Evolutionary conservation across 2,888 invertebrate species (phyloP).

Genomic region (Athalia rosae): DNA sequence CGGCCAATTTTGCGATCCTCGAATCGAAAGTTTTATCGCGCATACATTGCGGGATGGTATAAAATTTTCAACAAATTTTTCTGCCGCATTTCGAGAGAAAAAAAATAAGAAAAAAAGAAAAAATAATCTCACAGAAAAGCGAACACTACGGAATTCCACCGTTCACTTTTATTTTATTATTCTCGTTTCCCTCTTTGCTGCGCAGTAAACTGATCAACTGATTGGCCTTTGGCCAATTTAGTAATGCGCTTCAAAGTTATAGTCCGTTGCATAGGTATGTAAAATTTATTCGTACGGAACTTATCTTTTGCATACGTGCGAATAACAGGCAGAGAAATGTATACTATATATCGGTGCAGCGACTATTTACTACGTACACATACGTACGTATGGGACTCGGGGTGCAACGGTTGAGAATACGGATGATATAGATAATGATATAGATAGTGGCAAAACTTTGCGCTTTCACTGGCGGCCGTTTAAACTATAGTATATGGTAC

Average conservation of each 20-base stretch:
- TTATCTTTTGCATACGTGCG: too few relatives aligned
- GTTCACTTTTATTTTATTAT: slow-evolving; percentile 11
- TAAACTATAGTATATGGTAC: background rate
- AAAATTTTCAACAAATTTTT: background rate
- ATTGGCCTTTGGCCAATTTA: slow-evolving; percentile 17
- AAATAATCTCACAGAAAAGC: slow-evolving; percentile 2
- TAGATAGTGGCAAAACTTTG: slow-evolving; percentile 20
- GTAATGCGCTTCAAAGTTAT: slow-evolving; percentile 25
- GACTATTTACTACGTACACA: background rate
- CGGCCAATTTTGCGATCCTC: background rate
- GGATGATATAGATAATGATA: background rate
- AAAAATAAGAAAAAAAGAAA: background rate
- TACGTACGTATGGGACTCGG: background rate
- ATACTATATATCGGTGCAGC: too few relatives aligned
- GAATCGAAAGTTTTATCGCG: background rate
- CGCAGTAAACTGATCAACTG: slow-evolving; percentile 22
- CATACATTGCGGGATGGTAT: too few relatives aligned
- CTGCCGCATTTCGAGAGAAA: background rate
- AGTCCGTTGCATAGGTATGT: background rate
- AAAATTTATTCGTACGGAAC: background rate
- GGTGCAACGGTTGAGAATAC: background rate
- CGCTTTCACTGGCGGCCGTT: background rate
- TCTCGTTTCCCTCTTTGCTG: background rate
- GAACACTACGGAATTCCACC: slow-evolving; percentile 7
- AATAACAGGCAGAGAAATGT: too few relatives aligned